Conservation (phyloP, 2,797 vertebrate genomes). For the Leptatherina wallacei region DNA sequence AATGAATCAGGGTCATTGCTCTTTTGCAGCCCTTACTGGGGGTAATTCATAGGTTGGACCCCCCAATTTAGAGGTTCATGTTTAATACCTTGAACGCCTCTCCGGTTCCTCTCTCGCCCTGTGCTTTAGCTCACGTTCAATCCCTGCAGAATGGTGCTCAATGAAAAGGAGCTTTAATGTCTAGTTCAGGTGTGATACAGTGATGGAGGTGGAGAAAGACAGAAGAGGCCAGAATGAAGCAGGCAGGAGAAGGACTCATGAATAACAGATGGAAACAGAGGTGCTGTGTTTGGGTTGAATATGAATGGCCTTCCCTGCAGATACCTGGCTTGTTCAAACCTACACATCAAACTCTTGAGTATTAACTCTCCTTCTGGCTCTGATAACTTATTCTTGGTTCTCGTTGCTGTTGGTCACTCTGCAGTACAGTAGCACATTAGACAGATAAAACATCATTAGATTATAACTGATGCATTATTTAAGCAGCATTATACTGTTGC, state of each 20-base stretch:
- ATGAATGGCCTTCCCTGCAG: constrained; percentile 74
- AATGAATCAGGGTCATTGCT: constrained; percentile 57
- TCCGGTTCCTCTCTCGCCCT: not conserved
- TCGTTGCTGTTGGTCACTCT: constrained; percentile 9
- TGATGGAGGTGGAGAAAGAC: constrained; percentile 43
- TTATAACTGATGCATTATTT: not conserved
- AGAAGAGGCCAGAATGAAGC: constrained; percentile 49
- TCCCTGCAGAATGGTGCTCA: constrained; percentile 54
- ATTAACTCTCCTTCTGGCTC: constrained; percentile 48
- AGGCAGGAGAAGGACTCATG: constrained; percentile 59
- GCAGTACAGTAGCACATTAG: constrained; percentile 4
- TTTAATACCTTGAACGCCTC: constrained; percentile 49
- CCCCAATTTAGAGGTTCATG: constrained; percentile 43
- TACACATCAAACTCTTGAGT: constrained; percentile 69
- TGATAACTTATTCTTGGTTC: constrained; percentile 46
- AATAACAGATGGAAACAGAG: constrained; percentile 73
- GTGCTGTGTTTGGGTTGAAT: constrained; percentile 67
- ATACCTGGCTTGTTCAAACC: constrained; percentile 66
- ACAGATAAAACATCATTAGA: not conserved
- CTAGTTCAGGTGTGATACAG: constrained; percentile 58
- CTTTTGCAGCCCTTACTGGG: constrained; percentile 31
- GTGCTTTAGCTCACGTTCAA: constrained; percentile 50
- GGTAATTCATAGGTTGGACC: constrained; percentile 60
- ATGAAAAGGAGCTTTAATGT: constrained; percentile 59
- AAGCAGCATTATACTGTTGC: not conserved